Evolutionary conservation across 2,888 invertebrate genomes (phyloP).

Genomic region (Apamea epomidion): DNA sequence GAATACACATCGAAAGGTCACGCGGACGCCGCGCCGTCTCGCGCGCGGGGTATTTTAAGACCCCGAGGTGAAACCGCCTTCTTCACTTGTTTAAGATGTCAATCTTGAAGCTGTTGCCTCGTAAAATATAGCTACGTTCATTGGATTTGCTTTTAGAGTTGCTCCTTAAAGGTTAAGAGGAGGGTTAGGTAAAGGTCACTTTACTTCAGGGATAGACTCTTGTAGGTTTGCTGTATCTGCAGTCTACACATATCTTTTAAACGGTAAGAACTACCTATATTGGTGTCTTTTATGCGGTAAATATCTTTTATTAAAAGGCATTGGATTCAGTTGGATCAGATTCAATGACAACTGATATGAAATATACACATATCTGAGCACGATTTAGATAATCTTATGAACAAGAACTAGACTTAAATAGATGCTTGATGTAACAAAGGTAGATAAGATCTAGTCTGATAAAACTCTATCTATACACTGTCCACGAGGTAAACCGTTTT

Average conservation of each 20-base stretch:
- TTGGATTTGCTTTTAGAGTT: constrained; percentile 25
- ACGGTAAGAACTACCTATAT: not conserved
- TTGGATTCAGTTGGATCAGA: not conserved
- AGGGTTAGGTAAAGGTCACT: constrained; percentile 16
- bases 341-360: constrained; percentile 9
- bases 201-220: constrained; percentile 7
- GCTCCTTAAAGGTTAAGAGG: constrained; percentile 20
- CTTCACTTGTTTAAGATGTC: constrained; percentile 3
- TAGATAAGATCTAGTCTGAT: not conserved
- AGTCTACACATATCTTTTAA: not conserved
- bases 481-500: no score
- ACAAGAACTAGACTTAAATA: not conserved
- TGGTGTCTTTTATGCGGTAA: not conserved
- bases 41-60: constrained; percentile 50
- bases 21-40: constrained; percentile 73
- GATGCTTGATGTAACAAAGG: not conserved
- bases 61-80: constrained; percentile 28
- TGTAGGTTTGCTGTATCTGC: not conserved
- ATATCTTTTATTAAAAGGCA: not conserved
- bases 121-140: constrained; percentile 17
- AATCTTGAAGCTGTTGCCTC: constrained; percentile 22
- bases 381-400: constrained; percentile 21
- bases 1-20: constrained; percentile 67
- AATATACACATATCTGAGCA: not conserved
- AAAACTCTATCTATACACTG: not conserved